A percentile compares a stretch with the other conserved stretches of the same genome.
These are phyloP conservation scores for Marronus borbonicus DNA, from an alignment of 2,888 invertebrate species.

Conservation along the genomic window DNA sequence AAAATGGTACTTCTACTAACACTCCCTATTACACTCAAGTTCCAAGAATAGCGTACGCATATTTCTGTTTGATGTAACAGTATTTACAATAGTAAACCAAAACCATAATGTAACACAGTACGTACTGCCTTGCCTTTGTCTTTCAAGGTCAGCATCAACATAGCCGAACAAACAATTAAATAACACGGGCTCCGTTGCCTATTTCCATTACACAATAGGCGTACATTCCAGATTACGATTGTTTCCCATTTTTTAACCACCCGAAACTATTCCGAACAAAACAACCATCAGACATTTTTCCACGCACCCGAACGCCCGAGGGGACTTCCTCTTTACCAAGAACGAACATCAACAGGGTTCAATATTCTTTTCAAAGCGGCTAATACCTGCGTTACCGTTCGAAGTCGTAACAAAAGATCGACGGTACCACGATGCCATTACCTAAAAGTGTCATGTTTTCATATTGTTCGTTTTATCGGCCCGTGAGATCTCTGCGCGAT, in stretches of 20 bases:
- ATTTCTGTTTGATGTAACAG: not conserved
- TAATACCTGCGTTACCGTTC: conserved; percentile 5
- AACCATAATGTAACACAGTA: conserved; percentile 13
- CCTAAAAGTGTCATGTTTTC: conserved; percentile 24
- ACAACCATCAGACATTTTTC: conserved; percentile 2
- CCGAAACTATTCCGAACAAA: conserved; percentile 10
- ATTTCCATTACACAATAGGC: conserved; percentile 14
- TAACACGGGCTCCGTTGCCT: not conserved
- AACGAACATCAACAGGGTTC: conserved; percentile 25
- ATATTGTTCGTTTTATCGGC: conserved; percentile 14
- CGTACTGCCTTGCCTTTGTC: conserved; percentile 15
- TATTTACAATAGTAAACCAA: conserved; percentile 14
- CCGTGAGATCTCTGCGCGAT: conserved; percentile 1
- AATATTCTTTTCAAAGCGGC: conserved; percentile 15
- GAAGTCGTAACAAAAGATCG: conserved; percentile 2
- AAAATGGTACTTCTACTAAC: too few species aligned
- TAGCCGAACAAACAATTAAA: not conserved
- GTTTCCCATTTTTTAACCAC: not conserved
- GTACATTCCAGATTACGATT: not conserved
- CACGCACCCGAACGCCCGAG: not conserved
- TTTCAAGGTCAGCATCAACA: conserved; percentile 25
- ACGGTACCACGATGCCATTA: not conserved
- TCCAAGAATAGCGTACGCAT: not conserved
- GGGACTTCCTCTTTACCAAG: not conserved
- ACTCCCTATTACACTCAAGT: too few species aligned